A percentile compares a stretch with the other conserved stretches of the same genome.
Conservation (phyloP, 2,797 vertebrate species). For the Acanthurus lineatus region DNA sequence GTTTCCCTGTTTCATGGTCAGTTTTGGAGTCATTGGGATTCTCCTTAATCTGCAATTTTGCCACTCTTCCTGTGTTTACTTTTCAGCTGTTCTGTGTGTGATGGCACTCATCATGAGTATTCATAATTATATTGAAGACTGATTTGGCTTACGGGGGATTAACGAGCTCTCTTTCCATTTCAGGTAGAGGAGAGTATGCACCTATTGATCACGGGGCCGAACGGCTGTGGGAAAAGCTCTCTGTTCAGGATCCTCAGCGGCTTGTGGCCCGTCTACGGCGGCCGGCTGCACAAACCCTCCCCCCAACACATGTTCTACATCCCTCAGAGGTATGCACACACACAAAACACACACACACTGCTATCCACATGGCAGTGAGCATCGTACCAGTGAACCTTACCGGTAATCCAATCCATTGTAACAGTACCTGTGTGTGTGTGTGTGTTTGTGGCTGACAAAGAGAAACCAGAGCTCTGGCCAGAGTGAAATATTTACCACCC, state of each 20-base stretch:
- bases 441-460: constrained; percentile 4
- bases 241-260: constrained; percentile 96
- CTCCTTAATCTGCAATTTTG: no score
- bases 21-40: constrained; percentile 26
- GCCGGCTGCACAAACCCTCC: constrained; percentile 92
- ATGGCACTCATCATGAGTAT: not conserved
- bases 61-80: not conserved
- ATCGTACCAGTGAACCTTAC: not conserved
- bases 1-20: constrained; percentile 24
- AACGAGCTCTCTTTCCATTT: constrained; percentile 15
- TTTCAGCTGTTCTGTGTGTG: not conserved
- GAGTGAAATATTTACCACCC: constrained; percentile 81
- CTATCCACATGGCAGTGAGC: not conserved
- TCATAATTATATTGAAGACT: not conserved
- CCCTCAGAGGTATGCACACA: constrained; percentile 90
- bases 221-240: constrained; percentile 96
- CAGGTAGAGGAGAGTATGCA: constrained; percentile 96
- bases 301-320: constrained; percentile 97
- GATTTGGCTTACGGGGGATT: not conserved
- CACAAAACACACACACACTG: not conserved
- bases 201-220: constrained; percentile 95
- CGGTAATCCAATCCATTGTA: constrained; percentile 67
- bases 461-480: constrained; percentile 72
- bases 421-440: constrained; percentile 45
- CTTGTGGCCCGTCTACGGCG: constrained; percentile 95